Conservation (phyloP, 2,113 vertebrate genomes). For the Trochalopteron elliotii region DNA sequence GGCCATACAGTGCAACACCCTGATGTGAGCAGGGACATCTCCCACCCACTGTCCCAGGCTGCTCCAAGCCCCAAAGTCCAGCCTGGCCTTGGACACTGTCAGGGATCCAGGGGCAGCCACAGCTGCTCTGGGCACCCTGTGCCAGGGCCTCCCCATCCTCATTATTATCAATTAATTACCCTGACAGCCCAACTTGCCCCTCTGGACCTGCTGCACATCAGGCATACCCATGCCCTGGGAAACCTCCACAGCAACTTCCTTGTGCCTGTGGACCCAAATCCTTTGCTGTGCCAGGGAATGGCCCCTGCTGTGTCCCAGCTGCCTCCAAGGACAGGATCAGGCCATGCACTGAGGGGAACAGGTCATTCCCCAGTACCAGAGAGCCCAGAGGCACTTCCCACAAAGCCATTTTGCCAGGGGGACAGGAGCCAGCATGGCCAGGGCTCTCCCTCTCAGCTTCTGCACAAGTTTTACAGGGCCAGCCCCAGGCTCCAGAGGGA, state of each 20-base stretch:
- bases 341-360: background rate
- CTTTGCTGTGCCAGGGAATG: background rate
- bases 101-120: background rate
- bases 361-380: background rate
- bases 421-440: background rate
- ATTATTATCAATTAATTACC: background rate
- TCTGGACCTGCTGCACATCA: background rate
- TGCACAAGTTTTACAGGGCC: background rate
- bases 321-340: background rate
- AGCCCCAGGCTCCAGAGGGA: background rate
- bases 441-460: background rate
- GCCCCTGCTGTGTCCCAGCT: background rate
- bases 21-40: background rate
- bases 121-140: background rate
- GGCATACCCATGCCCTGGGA: accelerated
- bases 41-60: accelerated
- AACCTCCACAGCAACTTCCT: background rate
- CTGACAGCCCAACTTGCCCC: background rate
- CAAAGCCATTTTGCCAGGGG: background rate
- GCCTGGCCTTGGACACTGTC: background rate
- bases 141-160: background rate
- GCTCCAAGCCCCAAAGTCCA: background rate
- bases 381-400: background rate
- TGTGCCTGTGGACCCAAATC: background rate
- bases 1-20: background rate